phyloP scores from a whole-genome alignment of 2,113 vertebrate genomes.

The Aptenodytes patagonicus region DNA sequence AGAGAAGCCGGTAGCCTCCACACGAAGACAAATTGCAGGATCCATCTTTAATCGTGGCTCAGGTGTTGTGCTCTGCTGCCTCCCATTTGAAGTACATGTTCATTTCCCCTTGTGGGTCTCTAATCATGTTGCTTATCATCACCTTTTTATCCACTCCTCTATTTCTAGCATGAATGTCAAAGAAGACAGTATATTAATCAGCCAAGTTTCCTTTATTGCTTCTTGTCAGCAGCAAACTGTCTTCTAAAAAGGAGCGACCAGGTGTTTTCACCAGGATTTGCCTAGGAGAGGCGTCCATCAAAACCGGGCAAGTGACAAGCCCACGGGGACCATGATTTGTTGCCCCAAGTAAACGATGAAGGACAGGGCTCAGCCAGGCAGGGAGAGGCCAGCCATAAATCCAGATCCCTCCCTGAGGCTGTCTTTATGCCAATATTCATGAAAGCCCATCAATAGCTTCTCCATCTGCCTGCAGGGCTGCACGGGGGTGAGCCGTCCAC shows the following conservation, averaged over 20 bases:
- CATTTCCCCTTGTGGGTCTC: neutral
- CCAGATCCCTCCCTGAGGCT: neutral
- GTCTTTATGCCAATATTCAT: neutral
- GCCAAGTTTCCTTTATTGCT: neutral
- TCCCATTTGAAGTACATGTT: neutral
- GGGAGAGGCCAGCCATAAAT: neutral
- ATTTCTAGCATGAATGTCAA: neutral
- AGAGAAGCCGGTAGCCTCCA: neutral
- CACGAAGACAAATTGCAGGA: neutral
- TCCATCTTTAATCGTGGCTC: neutral
- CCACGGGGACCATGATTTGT: neutral
- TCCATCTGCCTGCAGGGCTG: neutral
- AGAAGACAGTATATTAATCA: constrained; percentile 6
- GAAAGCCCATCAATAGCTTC: neutral
- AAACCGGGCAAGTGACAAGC: neutral
- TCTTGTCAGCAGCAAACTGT: constrained; percentile 6
- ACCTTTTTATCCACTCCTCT: neutral
- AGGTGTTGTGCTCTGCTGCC: neutral
- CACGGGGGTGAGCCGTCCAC: neutral
- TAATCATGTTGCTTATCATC: neutral
- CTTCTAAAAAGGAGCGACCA: neutral
- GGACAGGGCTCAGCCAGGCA: neutral
- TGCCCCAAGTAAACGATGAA: neutral
- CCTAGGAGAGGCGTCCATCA: neutral
- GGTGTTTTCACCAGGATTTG: neutral